Evolutionary conservation across 2,888 invertebrate species (phyloP), one percentile per base, ranked within the genome.

Genomic region (Limnephilus rhombicus): DNA sequence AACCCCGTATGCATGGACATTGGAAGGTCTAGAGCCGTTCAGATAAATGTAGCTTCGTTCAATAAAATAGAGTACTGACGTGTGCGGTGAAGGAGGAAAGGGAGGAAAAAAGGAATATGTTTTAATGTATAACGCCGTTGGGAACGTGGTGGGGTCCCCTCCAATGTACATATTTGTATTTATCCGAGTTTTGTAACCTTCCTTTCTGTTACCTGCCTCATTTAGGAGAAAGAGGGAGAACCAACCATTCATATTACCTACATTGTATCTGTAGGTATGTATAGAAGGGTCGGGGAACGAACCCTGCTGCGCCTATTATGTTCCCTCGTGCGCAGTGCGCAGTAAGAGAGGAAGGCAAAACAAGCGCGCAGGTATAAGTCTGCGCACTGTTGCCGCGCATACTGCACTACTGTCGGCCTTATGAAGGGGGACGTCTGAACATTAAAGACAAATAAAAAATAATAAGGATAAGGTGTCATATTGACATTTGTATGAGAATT

Each of bases 361-460:
- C 68, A n/a, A 81, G 86, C 31, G 80, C 49, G 91, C 91, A 92
- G 90, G 92, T 88, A 68, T 68, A 92, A 85, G 87, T 80, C 88
- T 82, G 88, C 49, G 90, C 92, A 85, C 31, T 81, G 92, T 92
- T 92, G 92, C 92, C 92, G 86, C 53, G 34, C 87, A 49, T 68
- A 18, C 49, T 13, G 2, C 12, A 53, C 68, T 89, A 82, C 89
- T 68, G 34, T 88, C 68, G 37, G 15, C n/a, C n/a, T 45, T 49
- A 49, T 45, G 45, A 86, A 49, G 45, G 34, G 37, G 29, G 24
- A 49, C 49, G 11, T 41, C 45, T 45, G 49, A 34, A 4, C 1
- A 34, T 12, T 34, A 34, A 37, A 4, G 37, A 83, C 11, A 83
- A 15, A 18, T 18, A 13, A 83, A 83, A 37, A 31, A 83, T 2